Evolutionary conservation across 92 coral and sea anemone genomes (phyloP).

Genomic region (Phymanthus crucifer): DNA sequence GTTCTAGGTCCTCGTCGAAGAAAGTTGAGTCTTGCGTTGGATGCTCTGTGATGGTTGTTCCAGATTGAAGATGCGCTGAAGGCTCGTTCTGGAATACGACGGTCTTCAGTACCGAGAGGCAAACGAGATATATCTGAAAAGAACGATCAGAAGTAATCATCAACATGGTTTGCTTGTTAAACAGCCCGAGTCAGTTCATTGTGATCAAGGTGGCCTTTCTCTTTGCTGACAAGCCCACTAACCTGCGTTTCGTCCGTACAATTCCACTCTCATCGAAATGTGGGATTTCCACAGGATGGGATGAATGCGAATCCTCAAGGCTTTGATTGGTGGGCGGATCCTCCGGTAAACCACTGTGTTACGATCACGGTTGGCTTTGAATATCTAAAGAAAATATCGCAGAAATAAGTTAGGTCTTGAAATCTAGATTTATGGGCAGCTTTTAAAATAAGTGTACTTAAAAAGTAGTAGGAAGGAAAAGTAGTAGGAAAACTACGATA

Average conservation of each 20-base stretch:
- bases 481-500: neutral
- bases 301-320: conserved; percentile 40
- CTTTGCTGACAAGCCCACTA: neutral
- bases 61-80: conserved; percentile 54
- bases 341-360: conserved; percentile 32
- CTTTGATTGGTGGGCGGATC: conserved; percentile 43
- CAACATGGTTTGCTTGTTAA: no score
- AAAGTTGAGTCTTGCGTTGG: conserved; percentile 67
- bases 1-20: conserved; percentile 63
- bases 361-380: conserved; percentile 52
- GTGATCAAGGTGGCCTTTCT: neutral
- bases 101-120: conserved; percentile 56
- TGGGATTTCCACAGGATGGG: conserved; percentile 47
- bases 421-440: neutral
- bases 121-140: conserved; percentile 27
- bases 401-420: neutral
- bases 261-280: conserved; percentile 56
- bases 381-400: conserved; percentile 20
- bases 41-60: conserved; percentile 72
- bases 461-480: neutral
- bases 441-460: neutral
- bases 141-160: no score
- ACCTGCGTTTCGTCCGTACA: conserved; percentile 61
- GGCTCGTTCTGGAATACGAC: conserved; percentile 48
- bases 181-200: no score